These are phyloP conservation scores for Bactericera cockerelli DNA, from an alignment of 1,140 invertebrate species.

Conservation along the genomic window DNA sequence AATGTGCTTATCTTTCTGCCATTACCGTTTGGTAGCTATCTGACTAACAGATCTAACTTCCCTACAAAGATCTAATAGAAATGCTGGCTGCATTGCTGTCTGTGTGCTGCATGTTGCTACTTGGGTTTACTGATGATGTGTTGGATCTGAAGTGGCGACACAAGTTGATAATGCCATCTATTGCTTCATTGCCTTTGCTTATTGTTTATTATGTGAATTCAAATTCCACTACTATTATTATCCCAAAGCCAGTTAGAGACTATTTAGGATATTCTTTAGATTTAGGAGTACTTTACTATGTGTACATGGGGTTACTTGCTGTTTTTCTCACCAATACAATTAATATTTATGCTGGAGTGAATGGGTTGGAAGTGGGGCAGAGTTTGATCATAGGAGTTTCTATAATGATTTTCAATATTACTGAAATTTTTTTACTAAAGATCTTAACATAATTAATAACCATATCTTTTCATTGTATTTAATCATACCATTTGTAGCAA, in stretches of 20 bases:
- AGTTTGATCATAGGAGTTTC: slow-evolving; percentile 84
- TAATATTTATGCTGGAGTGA: slow-evolving; percentile 95
- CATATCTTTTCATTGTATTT: slow-evolving; percentile 87
- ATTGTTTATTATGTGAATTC: slow-evolving; percentile 98
- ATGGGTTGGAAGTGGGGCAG: slow-evolving; percentile 96
- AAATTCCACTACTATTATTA: slow-evolving; percentile 83
- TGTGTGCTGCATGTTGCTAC: slow-evolving; percentile 93
- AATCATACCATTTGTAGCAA: slow-evolving; percentile 82
- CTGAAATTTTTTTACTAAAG: slow-evolving; percentile 45
- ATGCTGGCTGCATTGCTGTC: slow-evolving; percentile 83
- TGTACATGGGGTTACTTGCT: slow-evolving; percentile 97
- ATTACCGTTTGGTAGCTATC: slow-evolving; percentile 64
- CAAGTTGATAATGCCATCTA: slow-evolving; percentile 88
- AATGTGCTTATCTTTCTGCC: slow-evolving; percentile 95
- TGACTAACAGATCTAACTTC: slow-evolving; percentile 53
- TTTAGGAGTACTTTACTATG: slow-evolving; percentile 78
- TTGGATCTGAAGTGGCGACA: slow-evolving; percentile 90
- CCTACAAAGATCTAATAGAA: slow-evolving; percentile 89
- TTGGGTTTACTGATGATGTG: slow-evolving; percentile 98
- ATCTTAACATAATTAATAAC: slow-evolving; percentile 48
- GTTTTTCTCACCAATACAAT: slow-evolving; percentile 99
- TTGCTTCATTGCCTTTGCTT: slow-evolving; percentile 87
- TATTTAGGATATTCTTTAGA: slow-evolving; percentile 58
- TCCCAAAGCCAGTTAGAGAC: slow-evolving; percentile 73
- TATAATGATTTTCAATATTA: slow-evolving; percentile 72